Percentiles rank a stretch among this genome's conserved stretches.
Evolutionary conservation across 2,113 vertebrate genomes (phyloP).

Genomic region (Tiliqua scincoides): DNA sequence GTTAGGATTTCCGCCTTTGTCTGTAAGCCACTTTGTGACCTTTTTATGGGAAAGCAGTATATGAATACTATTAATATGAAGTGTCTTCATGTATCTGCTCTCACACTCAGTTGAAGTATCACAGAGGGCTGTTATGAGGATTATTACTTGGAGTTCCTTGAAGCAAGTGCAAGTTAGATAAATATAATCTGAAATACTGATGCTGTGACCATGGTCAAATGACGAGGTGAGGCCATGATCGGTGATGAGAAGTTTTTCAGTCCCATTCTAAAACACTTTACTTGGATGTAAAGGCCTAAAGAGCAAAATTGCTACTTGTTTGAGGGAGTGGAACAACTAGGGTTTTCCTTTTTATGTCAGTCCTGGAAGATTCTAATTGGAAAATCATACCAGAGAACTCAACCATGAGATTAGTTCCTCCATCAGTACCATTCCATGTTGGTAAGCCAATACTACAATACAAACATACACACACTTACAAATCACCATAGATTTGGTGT

Average conservation of each 20-base stretch:
- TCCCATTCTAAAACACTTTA: not conserved
- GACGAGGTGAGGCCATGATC: no score
- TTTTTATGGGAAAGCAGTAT: no score
- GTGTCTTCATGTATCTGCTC: not conserved
- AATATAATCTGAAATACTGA: no score
- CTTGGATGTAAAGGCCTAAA: not conserved
- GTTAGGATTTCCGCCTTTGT: no score
- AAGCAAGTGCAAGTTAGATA: not conserved
- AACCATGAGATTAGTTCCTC: not conserved
- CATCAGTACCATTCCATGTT: not conserved
- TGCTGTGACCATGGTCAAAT: not conserved
- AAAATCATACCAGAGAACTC: not conserved
- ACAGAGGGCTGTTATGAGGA: not conserved
- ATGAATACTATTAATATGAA: no score
- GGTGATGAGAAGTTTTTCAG: not conserved
- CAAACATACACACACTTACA: not conserved
- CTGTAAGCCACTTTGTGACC: no score
- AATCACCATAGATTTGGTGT: fast-evolving
- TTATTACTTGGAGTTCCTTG: not conserved
- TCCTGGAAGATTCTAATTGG: not conserved
- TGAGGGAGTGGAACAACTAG: no score
- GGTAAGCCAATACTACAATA: not conserved
- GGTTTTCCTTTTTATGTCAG: not conserved
- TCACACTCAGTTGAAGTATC: no score
- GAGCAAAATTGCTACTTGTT: not conserved